phyloP scores from a whole-genome alignment of 2,113 vertebrate genomes.

The Lamprotornis superbus region DNA sequence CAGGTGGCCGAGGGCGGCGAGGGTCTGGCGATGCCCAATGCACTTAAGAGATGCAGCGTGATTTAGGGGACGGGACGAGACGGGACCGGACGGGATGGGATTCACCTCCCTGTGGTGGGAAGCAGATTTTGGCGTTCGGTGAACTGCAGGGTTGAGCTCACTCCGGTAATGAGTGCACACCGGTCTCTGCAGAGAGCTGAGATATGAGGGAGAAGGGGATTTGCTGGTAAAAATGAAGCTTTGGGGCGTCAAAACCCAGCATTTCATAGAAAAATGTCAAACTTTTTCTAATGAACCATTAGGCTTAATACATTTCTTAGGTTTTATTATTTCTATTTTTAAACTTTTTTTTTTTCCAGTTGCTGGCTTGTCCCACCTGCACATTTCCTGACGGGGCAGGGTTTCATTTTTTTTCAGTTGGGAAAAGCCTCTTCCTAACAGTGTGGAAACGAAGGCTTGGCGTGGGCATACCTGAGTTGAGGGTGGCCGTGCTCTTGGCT shows the following conservation, averaged over 20 bases:
- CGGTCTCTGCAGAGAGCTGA: accelerated
- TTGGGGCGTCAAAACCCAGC: not conserved
- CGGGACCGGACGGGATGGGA: not conserved
- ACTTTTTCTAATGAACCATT: not conserved
- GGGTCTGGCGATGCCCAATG: not conserved
- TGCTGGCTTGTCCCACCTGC: not conserved
- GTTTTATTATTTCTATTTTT: not conserved
- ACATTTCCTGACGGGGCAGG: not conserved
- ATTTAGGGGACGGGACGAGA: not conserved
- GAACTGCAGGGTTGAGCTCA: not conserved
- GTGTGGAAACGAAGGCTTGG: accelerated
- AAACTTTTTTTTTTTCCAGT: not conserved
- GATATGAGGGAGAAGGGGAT: accelerated
- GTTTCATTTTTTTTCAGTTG: not conserved
- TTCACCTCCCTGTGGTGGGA: not conserved
- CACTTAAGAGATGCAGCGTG: not conserved
- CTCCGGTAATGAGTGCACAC: not conserved
- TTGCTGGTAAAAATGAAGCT: not conserved
- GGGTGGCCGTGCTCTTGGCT: not conserved
- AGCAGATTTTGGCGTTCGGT: not conserved
- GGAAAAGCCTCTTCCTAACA: not conserved
- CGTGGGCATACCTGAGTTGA: accelerated
- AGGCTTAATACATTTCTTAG: not conserved
- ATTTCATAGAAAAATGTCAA: accelerated
- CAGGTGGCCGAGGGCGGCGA: not conserved